A percentile compares a stretch with the other conserved stretches of the same genome.
Conservation (phyloP, 2,888 invertebrate genomes). For the Cheilosia grossa region DNA sequence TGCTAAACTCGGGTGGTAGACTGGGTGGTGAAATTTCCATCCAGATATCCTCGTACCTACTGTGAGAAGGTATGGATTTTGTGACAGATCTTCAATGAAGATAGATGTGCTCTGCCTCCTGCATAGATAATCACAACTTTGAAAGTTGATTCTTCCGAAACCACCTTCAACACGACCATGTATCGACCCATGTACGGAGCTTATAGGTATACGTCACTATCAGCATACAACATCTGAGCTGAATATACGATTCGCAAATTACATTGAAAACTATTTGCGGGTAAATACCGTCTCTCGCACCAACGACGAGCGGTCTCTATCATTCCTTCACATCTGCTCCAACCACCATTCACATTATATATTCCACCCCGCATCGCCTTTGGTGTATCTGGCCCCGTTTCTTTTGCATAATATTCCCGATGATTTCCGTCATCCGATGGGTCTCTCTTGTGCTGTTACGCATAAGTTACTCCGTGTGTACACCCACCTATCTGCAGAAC, state of each 20-base stretch:
- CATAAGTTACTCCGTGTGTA: slow-evolving; percentile 13
- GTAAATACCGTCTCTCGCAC: slow-evolving; percentile 15
- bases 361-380: slow-evolving; percentile 42
- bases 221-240: slow-evolving; percentile 15
- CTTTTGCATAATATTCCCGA: slow-evolving; percentile 56
- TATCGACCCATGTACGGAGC: slow-evolving; percentile 19
- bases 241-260: not conserved
- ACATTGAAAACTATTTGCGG: slow-evolving; percentile 26
- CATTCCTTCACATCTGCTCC: not conserved
- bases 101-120: slow-evolving; percentile 30
- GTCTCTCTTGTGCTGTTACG: not conserved
- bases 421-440: slow-evolving; percentile 49
- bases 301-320: slow-evolving; percentile 11
- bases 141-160: slow-evolving; percentile 10
- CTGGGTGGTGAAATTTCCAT: not conserved
- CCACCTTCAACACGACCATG: not conserved
- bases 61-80: not conserved
- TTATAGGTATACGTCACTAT: slow-evolving; percentile 16
- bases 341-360: slow-evolving; percentile 33
- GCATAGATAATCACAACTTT: slow-evolving; percentile 42
- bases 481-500: not conserved
- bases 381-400: slow-evolving; percentile 28
- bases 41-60: not conserved
- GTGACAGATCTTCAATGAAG: slow-evolving; percentile 54
- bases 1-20: no score